Conservation (phyloP, 2,797 vertebrate species). For the Rhadinocentrus ornatus region DNA sequence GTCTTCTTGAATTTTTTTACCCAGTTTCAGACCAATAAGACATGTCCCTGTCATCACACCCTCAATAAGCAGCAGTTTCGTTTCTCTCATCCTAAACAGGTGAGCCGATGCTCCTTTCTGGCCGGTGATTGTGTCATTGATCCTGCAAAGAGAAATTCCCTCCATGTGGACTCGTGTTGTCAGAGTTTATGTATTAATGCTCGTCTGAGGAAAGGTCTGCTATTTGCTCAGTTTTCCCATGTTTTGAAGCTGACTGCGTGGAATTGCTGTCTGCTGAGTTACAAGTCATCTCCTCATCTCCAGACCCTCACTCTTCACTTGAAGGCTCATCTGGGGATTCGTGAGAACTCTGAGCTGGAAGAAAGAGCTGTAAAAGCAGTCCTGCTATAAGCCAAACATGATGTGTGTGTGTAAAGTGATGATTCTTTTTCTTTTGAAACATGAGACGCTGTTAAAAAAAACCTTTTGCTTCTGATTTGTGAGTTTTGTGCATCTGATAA, state of each 20-base stretch:
- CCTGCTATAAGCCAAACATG: neutral
- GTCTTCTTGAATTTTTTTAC: neutral
- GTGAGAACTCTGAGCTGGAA: conserved; percentile 12
- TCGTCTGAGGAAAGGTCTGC: neutral
- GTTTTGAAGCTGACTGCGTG: neutral
- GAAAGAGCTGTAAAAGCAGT: conserved; percentile 15
- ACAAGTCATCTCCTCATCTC: conserved; percentile 20
- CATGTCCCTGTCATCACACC: neutral
- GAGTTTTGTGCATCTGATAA: neutral
- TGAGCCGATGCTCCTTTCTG: neutral
- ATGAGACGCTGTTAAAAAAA: neutral
- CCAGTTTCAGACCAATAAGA: neutral
- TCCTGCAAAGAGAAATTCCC: neutral
- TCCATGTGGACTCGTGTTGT: neutral
- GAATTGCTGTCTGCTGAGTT: neutral
- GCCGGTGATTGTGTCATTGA: neutral
- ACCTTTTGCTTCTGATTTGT: conserved; percentile 6
- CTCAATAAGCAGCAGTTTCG: neutral
- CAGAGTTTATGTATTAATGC: neutral
- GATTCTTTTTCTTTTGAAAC: neutral
- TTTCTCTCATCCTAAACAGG: neutral
- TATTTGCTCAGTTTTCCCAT: neutral
- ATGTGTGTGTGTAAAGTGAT: neutral
- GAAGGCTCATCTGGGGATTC: conserved; percentile 5
- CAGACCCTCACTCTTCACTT: neutral